A percentile compares a stretch with the other conserved stretches of the same genome.
phyloP scores from a whole-genome alignment of 2,797 vertebrate species.

The Protosalanx chinensis region DNA sequence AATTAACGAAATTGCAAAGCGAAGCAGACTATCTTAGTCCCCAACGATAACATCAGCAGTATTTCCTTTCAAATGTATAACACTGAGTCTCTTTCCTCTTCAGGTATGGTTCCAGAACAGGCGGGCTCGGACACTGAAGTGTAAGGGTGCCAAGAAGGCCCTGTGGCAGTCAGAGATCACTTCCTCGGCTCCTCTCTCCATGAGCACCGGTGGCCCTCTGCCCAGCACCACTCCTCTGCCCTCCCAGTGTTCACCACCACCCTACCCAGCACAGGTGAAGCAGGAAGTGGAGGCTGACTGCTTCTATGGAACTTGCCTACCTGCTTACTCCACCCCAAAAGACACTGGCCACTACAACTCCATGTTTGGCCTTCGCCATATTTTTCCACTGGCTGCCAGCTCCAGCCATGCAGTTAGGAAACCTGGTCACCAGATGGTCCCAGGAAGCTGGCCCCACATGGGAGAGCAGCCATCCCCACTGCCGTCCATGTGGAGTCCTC shows the following conservation, averaged over 20 bases:
- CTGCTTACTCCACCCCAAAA: slow-evolving; percentile 33
- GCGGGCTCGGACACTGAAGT: slow-evolving; percentile 75
- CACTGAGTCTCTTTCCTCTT: slow-evolving; percentile 11
- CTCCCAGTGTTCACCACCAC: slow-evolving; percentile 42
- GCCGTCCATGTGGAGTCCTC: slow-evolving; percentile 46
- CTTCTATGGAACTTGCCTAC: slow-evolving; percentile 49
- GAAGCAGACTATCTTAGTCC: slow-evolving; percentile 12
- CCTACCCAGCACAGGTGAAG: slow-evolving; percentile 57
- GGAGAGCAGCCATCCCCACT: slow-evolving; percentile 36
- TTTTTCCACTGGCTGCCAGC: slow-evolving; percentile 21
- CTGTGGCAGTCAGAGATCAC: slow-evolving; percentile 55
- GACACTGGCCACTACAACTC: slow-evolving; percentile 49
- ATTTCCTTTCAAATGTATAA: slow-evolving; percentile 29
- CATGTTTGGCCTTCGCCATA: slow-evolving; percentile 43
- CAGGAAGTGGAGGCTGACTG: slow-evolving; percentile 53
- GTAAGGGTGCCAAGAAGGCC: slow-evolving; percentile 64
- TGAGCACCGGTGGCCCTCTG: slow-evolving; percentile 14
- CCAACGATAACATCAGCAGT: slow-evolving; percentile 8
- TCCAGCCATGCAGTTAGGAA: slow-evolving; percentile 35
- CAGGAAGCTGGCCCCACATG: slow-evolving; percentile 48
- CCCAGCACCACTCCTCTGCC: slow-evolving; percentile 12
- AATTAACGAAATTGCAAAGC: slow-evolving; percentile 53
- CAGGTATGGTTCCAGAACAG: slow-evolving; percentile 81
- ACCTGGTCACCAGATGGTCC: slow-evolving; percentile 26
- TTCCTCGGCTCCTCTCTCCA: slow-evolving; percentile 14